Conservation (phyloP, 2,113 vertebrate genomes). For the Dolichallabes microphthalmus region DNA sequence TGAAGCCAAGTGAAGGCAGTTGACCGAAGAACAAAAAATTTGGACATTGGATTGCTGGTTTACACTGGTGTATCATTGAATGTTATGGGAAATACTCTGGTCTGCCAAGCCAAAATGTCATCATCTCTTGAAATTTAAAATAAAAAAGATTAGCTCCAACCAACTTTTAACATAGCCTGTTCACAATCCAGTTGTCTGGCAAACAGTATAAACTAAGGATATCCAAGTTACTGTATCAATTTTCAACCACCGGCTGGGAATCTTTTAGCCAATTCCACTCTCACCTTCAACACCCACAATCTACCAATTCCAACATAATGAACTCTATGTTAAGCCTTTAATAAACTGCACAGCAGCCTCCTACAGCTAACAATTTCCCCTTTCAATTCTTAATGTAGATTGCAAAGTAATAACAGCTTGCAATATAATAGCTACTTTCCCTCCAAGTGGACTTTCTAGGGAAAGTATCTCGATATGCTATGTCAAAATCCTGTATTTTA, state of each 20-base stretch:
- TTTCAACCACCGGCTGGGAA: background rate
- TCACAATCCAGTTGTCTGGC: background rate
- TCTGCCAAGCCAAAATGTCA: background rate
- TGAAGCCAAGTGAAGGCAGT: background rate
- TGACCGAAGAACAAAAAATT: background rate
- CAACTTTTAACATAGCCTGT: background rate
- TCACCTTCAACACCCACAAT: background rate
- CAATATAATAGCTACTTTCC: constrained; percentile 4
- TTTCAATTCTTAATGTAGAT: background rate
- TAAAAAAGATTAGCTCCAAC: background rate
- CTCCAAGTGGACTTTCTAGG: background rate
- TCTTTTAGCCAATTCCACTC: background rate
- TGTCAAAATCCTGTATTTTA: background rate
- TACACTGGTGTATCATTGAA: background rate
- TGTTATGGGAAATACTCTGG: background rate
- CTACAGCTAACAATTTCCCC: background rate
- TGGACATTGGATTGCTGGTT: background rate
- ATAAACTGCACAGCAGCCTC: background rate
- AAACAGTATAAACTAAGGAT: background rate
- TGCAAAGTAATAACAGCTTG: constrained; percentile 6
- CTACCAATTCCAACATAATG: background rate
- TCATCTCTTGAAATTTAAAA: background rate
- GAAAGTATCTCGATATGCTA: background rate
- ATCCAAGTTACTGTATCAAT: background rate
- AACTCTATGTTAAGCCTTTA: background rate